A percentile compares a stretch with the other conserved stretches of the same genome.
These are phyloP conservation scores for Psilopogon haemacephalus DNA, from an alignment of 2,113 vertebrate genomes.

Conservation along the genomic window DNA sequence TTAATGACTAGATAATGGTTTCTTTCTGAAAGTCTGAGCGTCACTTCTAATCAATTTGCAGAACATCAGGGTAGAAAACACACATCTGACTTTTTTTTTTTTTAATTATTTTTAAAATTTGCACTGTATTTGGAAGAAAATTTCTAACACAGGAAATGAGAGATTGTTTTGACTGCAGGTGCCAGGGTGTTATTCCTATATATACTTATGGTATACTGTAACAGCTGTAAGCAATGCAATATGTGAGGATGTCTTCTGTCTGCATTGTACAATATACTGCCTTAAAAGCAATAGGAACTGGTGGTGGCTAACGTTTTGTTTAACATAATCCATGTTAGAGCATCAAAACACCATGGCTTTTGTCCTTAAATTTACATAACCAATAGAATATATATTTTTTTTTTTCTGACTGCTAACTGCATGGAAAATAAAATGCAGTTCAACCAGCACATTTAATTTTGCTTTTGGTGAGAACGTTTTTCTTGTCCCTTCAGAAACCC, in stretches of 20 bases:
- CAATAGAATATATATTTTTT: not conserved
- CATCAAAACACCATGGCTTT: not conserved
- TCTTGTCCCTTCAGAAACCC: not conserved
- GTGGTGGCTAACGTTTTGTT: not conserved
- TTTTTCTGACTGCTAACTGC: not conserved
- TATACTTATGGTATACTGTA: not conserved
- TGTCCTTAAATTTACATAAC: not conserved
- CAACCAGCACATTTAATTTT: not conserved
- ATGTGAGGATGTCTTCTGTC: not conserved
- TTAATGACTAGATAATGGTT: conserved; percentile 62
- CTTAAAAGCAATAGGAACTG: not conserved
- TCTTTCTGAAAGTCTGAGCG: conserved; percentile 50
- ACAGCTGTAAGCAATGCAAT: not conserved
- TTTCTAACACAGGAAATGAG: not conserved
- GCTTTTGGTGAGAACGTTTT: not conserved
- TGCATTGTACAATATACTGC: not conserved
- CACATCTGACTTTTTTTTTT: not conserved
- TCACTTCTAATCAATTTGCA: conserved; percentile 47
- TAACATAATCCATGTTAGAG: not conserved
- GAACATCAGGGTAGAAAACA: conserved; percentile 20
- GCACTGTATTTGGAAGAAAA: not conserved
- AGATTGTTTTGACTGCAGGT: conserved; percentile 27
- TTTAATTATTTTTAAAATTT: not conserved
- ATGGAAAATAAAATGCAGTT: not conserved
- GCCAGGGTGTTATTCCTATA: not conserved